A percentile compares a stretch with the other conserved stretches of the same genome.
These are phyloP conservation scores for Rhincodon typus DNA, from an alignment of 2,797 vertebrate genomes.

Conservation along the genomic window DNA sequence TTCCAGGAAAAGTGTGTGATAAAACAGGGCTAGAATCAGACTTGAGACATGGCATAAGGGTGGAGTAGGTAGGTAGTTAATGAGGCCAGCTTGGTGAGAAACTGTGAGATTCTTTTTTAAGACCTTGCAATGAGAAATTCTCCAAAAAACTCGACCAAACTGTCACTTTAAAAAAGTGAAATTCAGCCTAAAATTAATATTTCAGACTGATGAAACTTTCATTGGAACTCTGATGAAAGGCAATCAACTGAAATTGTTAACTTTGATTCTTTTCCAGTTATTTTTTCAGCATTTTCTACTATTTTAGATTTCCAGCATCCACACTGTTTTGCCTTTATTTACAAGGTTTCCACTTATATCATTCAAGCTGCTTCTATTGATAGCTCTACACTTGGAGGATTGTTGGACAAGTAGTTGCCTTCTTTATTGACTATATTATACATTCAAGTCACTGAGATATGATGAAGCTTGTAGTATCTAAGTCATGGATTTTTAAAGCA, in stretches of 20 bases:
- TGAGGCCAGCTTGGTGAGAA: no score
- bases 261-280: not conserved
- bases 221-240: not conserved
- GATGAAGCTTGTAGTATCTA: not conserved
- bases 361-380: not conserved
- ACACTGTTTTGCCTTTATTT: not conserved
- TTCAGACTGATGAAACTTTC: not conserved
- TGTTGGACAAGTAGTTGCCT: not conserved
- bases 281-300: not conserved
- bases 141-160: no score
- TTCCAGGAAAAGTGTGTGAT: no score
- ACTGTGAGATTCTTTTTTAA: no score
- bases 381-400: not conserved
- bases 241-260: not conserved
- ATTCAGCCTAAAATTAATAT: not conserved
- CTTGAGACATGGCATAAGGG: no score
- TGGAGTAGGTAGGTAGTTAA: no score
- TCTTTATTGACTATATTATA: not conserved
- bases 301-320: not conserved
- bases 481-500: not conserved
- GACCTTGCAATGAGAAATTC: no score
- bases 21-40: no score
- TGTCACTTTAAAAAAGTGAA: no score
- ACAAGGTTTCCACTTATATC: not conserved
- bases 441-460: not conserved